Percentiles rank a stretch among this genome's conserved stretches.
Conservation (phyloP, 2,888 invertebrate species). For the Scaptomyza cyrtandrae region DNA sequence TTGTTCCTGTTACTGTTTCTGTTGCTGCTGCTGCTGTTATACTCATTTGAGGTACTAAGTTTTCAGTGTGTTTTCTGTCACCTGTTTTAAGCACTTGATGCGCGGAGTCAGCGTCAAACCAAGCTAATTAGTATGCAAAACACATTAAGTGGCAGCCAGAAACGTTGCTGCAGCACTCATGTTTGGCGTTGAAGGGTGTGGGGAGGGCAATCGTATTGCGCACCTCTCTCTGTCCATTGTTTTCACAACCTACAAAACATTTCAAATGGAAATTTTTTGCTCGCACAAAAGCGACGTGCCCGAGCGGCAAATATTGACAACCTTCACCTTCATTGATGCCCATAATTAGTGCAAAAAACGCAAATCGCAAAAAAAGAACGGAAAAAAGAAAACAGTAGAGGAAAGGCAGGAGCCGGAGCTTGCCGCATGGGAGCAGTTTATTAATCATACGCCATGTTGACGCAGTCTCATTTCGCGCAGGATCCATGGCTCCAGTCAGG, state of each 20-base stretch:
- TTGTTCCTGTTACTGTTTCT: conserved; percentile 11
- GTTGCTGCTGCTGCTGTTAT: conserved; percentile 26
- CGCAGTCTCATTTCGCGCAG: conserved; percentile 43
- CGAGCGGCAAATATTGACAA: conserved; percentile 72
- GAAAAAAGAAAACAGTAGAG: conserved; percentile 1
- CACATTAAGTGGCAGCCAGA: conserved; percentile 72
- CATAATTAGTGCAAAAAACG: conserved; percentile 68
- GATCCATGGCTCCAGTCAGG: conserved; percentile 5
- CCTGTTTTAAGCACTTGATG: conserved; percentile 71
- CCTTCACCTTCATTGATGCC: conserved; percentile 78
- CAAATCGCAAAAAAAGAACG: conserved; percentile 26
- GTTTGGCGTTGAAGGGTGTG: conserved; percentile 5
- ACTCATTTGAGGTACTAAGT: conserved; percentile 56
- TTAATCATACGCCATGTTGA: conserved; percentile 78
- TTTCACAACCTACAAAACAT: conserved; percentile 69
- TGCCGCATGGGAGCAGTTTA: conserved; percentile 71
- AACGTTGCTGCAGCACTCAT: conserved; percentile 67
- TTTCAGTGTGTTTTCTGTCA: conserved; percentile 61
- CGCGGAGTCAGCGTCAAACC: conserved; percentile 66
- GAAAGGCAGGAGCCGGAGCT: conserved; percentile 16
- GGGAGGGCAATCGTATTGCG: conserved; percentile 18
- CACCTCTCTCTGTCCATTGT: conserved; percentile 46
- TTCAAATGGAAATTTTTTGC: conserved; percentile 62
- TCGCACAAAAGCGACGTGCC: conserved; percentile 37
- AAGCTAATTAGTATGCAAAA: conserved; percentile 77